Evolutionary conservation across 1,140 invertebrate genomes (phyloP).

Genomic region (Hycleus phaleratus): DNA sequence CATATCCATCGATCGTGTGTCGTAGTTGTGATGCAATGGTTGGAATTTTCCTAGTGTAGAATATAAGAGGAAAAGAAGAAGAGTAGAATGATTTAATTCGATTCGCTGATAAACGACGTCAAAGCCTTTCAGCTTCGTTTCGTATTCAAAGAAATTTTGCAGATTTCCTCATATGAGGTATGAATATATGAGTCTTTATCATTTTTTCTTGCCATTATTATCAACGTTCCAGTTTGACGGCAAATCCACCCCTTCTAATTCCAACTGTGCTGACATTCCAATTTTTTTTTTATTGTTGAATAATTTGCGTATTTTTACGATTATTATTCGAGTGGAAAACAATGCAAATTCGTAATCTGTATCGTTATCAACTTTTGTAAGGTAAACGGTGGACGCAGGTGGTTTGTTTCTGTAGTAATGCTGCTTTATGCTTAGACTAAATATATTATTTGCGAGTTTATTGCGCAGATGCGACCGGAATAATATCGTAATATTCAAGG

Average conservation of each 20-base stretch:
- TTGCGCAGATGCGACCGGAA: conserved; percentile 18
- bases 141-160: not conserved
- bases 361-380: not conserved
- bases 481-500: no score
- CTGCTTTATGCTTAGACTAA: conserved; percentile 21
- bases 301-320: no score
- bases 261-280: no score
- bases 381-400: conserved; percentile 11
- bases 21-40: no score
- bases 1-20: conserved; percentile 7
- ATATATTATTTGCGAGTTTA: conserved; percentile 22
- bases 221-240: no score
- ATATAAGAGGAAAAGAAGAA: not conserved
- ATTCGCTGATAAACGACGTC: conserved; percentile 8
- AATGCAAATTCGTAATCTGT: not conserved
- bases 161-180: conserved; percentile 5
- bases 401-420: conserved; percentile 15
- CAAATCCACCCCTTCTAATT: no score
- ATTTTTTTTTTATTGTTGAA: no score
- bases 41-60: no score
- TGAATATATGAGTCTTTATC: no score
- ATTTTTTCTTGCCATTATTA: no score
- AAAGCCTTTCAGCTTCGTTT: conserved; percentile 1
- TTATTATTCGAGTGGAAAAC: not conserved
- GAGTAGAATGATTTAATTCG: conserved; percentile 11